phyloP scores from a whole-genome alignment of 1,140 invertebrate species.

The Pristionchus pacificus region DNA sequence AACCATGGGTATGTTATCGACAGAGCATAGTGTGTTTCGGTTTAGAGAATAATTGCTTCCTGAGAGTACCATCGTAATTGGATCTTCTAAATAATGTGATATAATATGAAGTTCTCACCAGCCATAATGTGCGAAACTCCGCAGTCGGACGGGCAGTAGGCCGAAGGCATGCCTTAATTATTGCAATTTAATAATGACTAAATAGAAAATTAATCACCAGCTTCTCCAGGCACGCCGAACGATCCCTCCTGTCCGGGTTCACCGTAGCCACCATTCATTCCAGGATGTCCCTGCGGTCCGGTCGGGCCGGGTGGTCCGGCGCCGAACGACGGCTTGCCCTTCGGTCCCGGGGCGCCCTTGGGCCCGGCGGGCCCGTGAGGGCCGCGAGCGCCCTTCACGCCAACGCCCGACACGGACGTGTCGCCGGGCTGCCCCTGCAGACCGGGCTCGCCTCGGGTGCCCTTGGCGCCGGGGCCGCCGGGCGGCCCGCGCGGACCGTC shows the following conservation, averaged over 20 bases:
- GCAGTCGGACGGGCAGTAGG: constrained; percentile 48
- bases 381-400: constrained; percentile 35
- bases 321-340: background rate
- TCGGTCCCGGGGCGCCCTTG: constrained; percentile 31
- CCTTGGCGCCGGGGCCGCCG: constrained; percentile 10
- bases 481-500: constrained; percentile 28
- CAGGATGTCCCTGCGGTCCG: constrained; percentile 37
- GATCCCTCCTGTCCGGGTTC: constrained; percentile 28
- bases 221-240: background rate
- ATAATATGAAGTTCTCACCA: too few species aligned
- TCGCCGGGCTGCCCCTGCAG: constrained; percentile 29
- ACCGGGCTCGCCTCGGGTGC: constrained; percentile 26
- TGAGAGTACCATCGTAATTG: too few species aligned
- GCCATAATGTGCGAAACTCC: constrained; percentile 46
- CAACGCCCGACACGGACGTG: constrained; percentile 29
- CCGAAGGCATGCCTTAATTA: constrained; percentile 42
- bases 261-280: constrained; percentile 37
- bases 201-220: too few species aligned
- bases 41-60: too few species aligned
- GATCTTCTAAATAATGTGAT: too few species aligned
- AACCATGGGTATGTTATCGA: too few species aligned
- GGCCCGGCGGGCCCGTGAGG: constrained; percentile 37
- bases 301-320: background rate
- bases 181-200: constrained; percentile 45
- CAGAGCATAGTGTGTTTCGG: too few species aligned